These are phyloP conservation scores for Nixonia krombeini DNA, from an alignment of 1,140 invertebrate genomes.

Conservation along the genomic window DNA sequence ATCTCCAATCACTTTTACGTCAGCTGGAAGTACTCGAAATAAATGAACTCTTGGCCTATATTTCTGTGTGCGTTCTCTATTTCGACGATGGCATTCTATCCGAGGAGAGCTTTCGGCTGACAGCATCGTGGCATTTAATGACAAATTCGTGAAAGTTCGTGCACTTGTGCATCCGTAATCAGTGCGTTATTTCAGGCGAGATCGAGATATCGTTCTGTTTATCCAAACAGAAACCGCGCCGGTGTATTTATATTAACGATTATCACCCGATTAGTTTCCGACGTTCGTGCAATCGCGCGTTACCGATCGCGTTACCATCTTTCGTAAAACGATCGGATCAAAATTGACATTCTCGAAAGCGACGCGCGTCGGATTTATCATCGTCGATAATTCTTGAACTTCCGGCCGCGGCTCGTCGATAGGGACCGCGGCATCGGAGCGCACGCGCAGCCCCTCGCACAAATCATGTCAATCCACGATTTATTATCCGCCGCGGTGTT, in stretches of 20 bases:
- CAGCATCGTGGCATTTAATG: constrained; percentile 23
- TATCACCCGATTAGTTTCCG: too few relatives aligned
- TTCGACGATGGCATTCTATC: constrained; percentile 26
- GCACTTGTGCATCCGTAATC: constrained; percentile 6
- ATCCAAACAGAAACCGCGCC: neutral
- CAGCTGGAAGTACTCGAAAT: constrained; percentile 66
- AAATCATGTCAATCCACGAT: constrained; percentile 42
- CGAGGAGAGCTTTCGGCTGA: constrained; percentile 25
- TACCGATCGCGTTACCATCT: too few relatives aligned
- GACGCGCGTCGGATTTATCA: constrained; percentile 26
- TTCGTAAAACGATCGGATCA: too few relatives aligned
- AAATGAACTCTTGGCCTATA: constrained; percentile 71
- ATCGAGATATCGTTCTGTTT: constrained; percentile 2
- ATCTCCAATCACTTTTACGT: constrained; percentile 63
- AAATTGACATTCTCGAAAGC: constrained; percentile 3
- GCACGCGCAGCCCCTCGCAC: constrained; percentile 19
- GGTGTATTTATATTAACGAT: neutral
- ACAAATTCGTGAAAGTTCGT: constrained; percentile 21
- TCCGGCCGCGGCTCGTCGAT: constrained; percentile 22
- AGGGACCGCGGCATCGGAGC: constrained; percentile 25
- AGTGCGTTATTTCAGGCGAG: constrained; percentile 32
- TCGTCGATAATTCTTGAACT: constrained; percentile 23
- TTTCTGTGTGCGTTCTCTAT: constrained; percentile 45
- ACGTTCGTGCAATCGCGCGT: too few relatives aligned
- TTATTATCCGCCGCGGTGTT: constrained; percentile 26